Conservation (phyloP, 2,888 invertebrate species). For the Leptothorax acervorum region DNA sequence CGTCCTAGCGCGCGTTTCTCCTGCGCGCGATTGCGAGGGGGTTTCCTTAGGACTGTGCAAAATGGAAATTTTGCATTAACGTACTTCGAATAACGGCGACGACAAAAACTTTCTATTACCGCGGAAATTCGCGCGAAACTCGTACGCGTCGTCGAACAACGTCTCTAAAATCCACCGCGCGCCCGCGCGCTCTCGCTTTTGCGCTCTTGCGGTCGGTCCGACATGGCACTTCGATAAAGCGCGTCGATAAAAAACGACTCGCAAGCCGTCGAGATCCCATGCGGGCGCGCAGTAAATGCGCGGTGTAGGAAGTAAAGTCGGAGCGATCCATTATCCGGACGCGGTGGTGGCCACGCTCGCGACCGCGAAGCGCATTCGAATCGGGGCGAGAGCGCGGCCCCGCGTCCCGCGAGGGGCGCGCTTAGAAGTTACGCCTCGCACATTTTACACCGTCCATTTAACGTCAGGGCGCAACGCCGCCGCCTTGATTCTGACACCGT, state of each 20-base stretch:
- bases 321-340: constrained; percentile 77
- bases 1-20: background rate
- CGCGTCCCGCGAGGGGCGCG: background rate
- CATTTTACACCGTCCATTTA: constrained; percentile 51
- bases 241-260: constrained; percentile 47
- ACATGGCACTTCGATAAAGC: constrained; percentile 53
- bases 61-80: constrained; percentile 33
- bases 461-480: constrained; percentile 26
- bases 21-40: background rate
- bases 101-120: constrained; percentile 34
- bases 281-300: constrained; percentile 38
- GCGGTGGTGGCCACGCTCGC: constrained; percentile 55
- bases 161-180: constrained; percentile 42
- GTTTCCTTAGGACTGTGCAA: background rate
- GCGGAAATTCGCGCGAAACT: constrained; percentile 40
- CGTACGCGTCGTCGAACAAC: constrained; percentile 40
- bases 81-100: constrained; percentile 10
- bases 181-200: background rate
- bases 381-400: constrained; percentile 38
- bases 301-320: constrained; percentile 69
- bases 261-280: constrained; percentile 43
- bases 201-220: constrained; percentile 45
- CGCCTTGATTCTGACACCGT: constrained; percentile 33
- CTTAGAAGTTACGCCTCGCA: constrained; percentile 42
- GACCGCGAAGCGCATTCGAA: constrained; percentile 58